Percentiles rank a stretch among this genome's conserved stretches.
phyloP scores from a whole-genome alignment of 1,140 invertebrate genomes.

The Drosophila simulans region DNA sequence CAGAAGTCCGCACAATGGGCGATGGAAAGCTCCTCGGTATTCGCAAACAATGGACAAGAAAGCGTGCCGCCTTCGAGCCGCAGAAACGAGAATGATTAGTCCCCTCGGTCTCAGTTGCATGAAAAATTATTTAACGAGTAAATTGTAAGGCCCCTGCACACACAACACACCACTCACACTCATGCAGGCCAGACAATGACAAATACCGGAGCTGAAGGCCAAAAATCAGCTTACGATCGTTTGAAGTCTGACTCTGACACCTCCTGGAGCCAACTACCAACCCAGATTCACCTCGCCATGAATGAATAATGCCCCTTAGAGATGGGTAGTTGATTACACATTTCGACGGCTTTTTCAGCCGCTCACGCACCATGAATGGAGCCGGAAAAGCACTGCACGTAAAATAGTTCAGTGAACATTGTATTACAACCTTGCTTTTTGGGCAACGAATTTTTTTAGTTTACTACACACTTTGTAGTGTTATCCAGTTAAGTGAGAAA shows the following conservation, averaged over 20 bases:
- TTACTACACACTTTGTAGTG: no score
- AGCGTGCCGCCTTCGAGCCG: conserved; percentile 41
- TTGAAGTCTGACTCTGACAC: conserved; percentile 55
- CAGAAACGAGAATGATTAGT: conserved; percentile 57
- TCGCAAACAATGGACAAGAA: conserved; percentile 56
- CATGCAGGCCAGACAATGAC: conserved; percentile 49
- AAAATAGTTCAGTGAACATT: background rate
- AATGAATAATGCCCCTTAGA: conserved; percentile 48
- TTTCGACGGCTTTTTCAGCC: conserved; percentile 15
- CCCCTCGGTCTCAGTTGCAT: conserved; percentile 44
- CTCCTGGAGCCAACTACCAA: conserved; percentile 38
- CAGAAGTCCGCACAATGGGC: conserved; percentile 38
- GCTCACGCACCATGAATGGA: conserved; percentile 22
- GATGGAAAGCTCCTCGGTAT: conserved; percentile 40
- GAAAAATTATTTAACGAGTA: conserved; percentile 73
- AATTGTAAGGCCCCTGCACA: conserved; percentile 40
- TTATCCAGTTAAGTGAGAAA: no score
- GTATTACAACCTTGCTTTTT: background rate
- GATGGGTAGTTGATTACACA: conserved; percentile 51
- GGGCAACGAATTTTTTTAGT: no score
- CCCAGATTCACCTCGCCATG: conserved; percentile 43
- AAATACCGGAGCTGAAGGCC: conserved; percentile 64
- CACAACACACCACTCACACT: background rate
- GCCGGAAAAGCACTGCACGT: no score
- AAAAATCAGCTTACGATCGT: conserved; percentile 77